Evolutionary conservation across 2,888 invertebrate species (phyloP), one percentile per base, ranked within the genome.

Genomic region (Sepioteuthis lessoniana): DNA sequence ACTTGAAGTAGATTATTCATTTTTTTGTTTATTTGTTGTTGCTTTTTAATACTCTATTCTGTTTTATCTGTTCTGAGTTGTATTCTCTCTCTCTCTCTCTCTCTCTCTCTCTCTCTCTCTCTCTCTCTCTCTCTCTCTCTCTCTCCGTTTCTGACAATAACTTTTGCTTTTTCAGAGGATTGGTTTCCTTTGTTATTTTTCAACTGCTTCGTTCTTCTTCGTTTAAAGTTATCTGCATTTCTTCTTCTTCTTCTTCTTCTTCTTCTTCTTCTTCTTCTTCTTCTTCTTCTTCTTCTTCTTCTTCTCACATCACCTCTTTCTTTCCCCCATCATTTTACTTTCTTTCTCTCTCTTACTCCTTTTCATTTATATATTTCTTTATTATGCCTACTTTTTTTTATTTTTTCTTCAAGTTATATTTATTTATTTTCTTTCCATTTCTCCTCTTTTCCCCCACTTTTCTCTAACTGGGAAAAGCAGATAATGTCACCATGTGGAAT

Each of bases 231-330:
- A 60, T 21, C 25, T 60, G 46, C 46, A 60, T 25, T 28, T 25
- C 19, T 16, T n/a, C 76, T 31, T 76, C n/a, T 31, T 31, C 31
- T 3, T 31, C 13, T 4, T 8, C 60, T 7, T 60, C 10, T n/a
- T 1, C n/a, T n/a, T 0, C 7, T 13, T n/a, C 10, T 19, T 8
- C 31, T n/a, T 5, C 7, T 25, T 10, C n/a, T 10, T n/a, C 16
- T n/a, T 10, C 0, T 7, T 76, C 76, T n/a, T 76, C 16, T 76
- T n/a, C 8, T 10, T 76, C 16, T 31, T 3, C 31, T 5, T 31
- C n/a, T 8, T 76, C n/a, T 76, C 16, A n/a, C 76, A 8, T 19
- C 31, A 8, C 25, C n/a, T 76, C 76, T 10, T 76, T 35, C 1
- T 35, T 35, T n/a, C 3, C 19, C 16, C 13, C 10, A 16, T 76